Conservation (phyloP, 2,113 vertebrate genomes). For the Salvator merianae region DNA sequence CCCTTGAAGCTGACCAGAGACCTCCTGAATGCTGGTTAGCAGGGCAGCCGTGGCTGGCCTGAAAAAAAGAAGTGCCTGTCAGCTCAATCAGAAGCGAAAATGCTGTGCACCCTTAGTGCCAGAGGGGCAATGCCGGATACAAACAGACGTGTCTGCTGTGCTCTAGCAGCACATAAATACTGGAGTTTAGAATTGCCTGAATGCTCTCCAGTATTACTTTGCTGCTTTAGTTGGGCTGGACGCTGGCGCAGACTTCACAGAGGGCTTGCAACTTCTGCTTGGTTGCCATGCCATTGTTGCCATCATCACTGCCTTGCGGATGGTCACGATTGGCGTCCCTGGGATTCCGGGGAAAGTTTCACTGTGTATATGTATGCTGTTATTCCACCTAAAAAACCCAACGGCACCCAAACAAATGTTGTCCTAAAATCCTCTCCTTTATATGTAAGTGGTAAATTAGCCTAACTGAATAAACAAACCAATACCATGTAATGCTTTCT, state of each 20-base stretch:
- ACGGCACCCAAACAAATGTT: neutral
- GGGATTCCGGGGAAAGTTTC: neutral
- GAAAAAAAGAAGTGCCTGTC: neutral
- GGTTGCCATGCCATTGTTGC: too few species aligned
- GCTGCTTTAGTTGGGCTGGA: slow-evolving; percentile 81
- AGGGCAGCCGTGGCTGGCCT: neutral
- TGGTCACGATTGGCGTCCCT: too few species aligned
- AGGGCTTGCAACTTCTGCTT: neutral
- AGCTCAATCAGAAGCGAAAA: neutral
- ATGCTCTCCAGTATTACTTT: slow-evolving; percentile 82
- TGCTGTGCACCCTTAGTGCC: neutral
- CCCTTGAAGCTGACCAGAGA: neutral
- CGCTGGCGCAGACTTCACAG: slow-evolving; percentile 3
- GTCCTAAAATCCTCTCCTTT: neutral
- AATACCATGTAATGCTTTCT: too few species aligned
- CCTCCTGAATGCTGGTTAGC: neutral
- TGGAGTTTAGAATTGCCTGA: slow-evolving; percentile 75
- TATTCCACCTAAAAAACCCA: neutral
- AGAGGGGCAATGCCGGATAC: neutral
- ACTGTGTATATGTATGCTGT: neutral
- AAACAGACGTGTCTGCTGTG: slow-evolving; percentile 61
- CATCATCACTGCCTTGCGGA: too few species aligned
- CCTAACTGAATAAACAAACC: too few species aligned
- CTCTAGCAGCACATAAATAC: slow-evolving; percentile 85
- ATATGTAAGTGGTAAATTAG: too few species aligned